These are phyloP conservation scores for Andrena bicolor DNA, from an alignment of 2,888 invertebrate genomes.

Conservation along the genomic window DNA sequence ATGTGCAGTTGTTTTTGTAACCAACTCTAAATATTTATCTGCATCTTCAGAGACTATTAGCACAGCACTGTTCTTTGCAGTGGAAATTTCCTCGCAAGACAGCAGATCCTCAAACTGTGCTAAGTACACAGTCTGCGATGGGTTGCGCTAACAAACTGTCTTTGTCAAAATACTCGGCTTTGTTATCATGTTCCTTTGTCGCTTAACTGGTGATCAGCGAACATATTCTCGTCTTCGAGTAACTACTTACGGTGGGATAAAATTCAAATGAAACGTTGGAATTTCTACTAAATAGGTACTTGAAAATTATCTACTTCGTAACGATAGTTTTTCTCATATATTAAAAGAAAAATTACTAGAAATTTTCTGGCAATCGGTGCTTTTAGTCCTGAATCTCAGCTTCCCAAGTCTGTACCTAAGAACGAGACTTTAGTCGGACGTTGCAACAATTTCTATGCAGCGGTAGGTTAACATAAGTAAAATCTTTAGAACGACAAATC, in stretches of 20 bases:
- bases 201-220: neutral
- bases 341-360: too few species aligned
- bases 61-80: slow-evolving; percentile 1
- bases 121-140: slow-evolving; percentile 25
- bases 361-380: neutral
- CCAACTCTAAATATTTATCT: slow-evolving; percentile 11
- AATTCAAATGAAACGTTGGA: neutral
- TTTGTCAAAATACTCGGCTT: neutral
- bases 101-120: slow-evolving; percentile 11
- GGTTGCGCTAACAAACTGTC: neutral
- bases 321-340: too few species aligned
- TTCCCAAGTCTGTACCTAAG: neutral
- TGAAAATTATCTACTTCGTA: neutral
- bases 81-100: slow-evolving; percentile 26
- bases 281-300: neutral
- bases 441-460: slow-evolving; percentile 4
- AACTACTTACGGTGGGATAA: neutral
- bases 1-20: slow-evolving; percentile 10
- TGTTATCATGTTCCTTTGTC: neutral
- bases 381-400: neutral
- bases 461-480: too few species aligned
- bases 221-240: neutral
- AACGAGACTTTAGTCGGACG: neutral
- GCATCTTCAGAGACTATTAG: slow-evolving; percentile 22
- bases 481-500: too few species aligned